Evolutionary conservation across 2,797 vertebrate genomes (phyloP), one percentile per base, ranked within the genome.

Genomic region (Cyprinella venusta): DNA sequence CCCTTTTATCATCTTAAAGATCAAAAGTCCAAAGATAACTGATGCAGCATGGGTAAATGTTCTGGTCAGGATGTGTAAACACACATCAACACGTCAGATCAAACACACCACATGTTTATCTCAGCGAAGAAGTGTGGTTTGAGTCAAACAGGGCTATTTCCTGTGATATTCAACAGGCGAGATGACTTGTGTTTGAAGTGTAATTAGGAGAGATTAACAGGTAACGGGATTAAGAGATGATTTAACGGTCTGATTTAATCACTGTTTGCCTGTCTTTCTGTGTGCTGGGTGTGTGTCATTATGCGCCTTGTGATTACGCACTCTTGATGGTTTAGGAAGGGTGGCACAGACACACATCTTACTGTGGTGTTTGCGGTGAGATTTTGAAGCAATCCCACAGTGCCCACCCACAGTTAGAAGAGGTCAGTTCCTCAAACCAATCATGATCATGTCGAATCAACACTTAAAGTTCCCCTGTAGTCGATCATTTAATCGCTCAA

Each of bases 351-450:
- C n/a, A 40, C n/a, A 74, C 52, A 3, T 56, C 33, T 16, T 26
- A 5, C 30, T 63, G 36, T 63, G 75, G 38, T 76, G 74, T 76
- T 61, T 76, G 74, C 16, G 8, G 38, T 42, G 38, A 76, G 56
- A 45, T 63, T 40, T 45, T 59, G 21, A 76, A 40, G 24, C 72
- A 76, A 40, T 40, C 13, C 30, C 72, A 56, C 38, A 63, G 15
- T 6, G n/a, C 38, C 38, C 54, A 26, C 74, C 54, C 12, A 45
- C 56, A 63, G 24, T 54, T 61, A 61, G n/a, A 26, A n/a, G 16
- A 61, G n/a, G 21, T 68, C 24, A 80, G 70, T 63, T 79, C 50
- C 63, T 42, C 79, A 77, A 71, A 87, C 4, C 9, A 42, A 42
- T 42, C 40, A 42, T 38, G 21, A 59, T 40, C 21, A 18, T 2